phyloP scores from a whole-genome alignment of 2,888 invertebrate species.

The Liposcelis brunnea region DNA sequence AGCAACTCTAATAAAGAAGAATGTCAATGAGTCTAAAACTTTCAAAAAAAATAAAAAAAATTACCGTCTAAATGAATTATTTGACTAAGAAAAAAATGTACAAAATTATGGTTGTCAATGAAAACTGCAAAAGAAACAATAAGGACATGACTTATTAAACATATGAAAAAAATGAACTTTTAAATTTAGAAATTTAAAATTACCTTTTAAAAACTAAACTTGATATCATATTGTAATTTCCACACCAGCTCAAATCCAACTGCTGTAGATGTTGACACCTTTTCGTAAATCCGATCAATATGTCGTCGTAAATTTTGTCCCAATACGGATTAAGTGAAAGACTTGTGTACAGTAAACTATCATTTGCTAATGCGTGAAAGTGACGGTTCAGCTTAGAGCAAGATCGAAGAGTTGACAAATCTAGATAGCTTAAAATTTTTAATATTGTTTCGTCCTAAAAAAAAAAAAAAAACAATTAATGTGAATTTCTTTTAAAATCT shows the following conservation, averaged over 20 bases:
- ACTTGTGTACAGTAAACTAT: conserved; percentile 58
- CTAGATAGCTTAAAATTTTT: conserved; percentile 42
- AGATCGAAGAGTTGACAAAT: background rate
- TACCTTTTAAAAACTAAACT: conserved; percentile 31
- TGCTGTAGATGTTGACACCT: conserved; percentile 54
- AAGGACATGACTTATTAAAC: too few species aligned
- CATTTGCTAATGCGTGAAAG: conserved; percentile 52
- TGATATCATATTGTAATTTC: conserved; percentile 39
- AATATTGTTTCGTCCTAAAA: conserved; percentile 67
- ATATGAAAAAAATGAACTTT: too few species aligned
- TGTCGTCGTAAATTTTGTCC: conserved; percentile 49
- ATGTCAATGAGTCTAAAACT: too few species aligned
- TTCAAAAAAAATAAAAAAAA: too few species aligned
- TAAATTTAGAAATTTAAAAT: too few species aligned
- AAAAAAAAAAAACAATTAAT: background rate
- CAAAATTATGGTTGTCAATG: too few species aligned
- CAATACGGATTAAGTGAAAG: conserved; percentile 66
- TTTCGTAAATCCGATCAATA: conserved; percentile 33
- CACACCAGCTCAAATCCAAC: conserved; percentile 80
- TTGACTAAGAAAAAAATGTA: too few species aligned
- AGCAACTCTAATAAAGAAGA: too few species aligned
- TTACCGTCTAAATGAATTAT: too few species aligned
- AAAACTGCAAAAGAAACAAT: too few species aligned
- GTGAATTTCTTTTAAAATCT: too few species aligned
- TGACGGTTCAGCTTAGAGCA: conserved; percentile 39